A percentile compares a stretch with the other conserved stretches of the same genome.
Evolutionary conservation across 2,797 vertebrate species (phyloP).

Genomic region (Sebastes iracundus): DNA sequence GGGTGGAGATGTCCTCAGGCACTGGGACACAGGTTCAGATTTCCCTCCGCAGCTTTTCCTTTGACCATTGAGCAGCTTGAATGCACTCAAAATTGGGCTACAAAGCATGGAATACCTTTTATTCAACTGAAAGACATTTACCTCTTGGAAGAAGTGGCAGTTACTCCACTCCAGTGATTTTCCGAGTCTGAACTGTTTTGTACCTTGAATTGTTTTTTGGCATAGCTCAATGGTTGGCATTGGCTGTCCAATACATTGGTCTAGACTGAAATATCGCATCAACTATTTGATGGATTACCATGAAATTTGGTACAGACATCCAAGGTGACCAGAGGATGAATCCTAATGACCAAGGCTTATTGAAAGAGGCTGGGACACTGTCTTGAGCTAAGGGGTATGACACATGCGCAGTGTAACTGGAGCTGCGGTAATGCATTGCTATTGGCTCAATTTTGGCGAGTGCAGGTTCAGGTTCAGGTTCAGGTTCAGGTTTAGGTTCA

Average conservation of each 20-base stretch:
- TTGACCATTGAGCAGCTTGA: not conserved
- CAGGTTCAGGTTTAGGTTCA: no score
- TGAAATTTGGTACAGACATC: not conserved
- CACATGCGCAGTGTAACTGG: no score
- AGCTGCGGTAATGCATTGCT: no score
- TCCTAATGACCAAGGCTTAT: no score
- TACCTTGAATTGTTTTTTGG: not conserved
- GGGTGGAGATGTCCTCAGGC: constrained; percentile 46
- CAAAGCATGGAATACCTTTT: not conserved
- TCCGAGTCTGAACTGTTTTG: not conserved
- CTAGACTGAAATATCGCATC: not conserved
- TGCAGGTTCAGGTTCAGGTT: no score
- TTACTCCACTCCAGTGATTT: not conserved
- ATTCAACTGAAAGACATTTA: not conserved
- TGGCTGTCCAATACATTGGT: not conserved
- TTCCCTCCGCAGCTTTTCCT: constrained; percentile 21
- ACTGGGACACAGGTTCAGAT: constrained; percentile 41
- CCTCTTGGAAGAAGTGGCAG: not conserved
- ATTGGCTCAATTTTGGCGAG: no score
- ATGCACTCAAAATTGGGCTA: not conserved
- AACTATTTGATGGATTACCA: not conserved
- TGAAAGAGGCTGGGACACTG: no score
- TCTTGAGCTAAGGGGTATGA: no score
- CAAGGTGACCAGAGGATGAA: not conserved
- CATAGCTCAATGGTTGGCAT: not conserved